Percentiles rank a stretch among this genome's conserved stretches.
Conservation (phyloP, 2,888 invertebrate species). For the Biston stratarius region DNA sequence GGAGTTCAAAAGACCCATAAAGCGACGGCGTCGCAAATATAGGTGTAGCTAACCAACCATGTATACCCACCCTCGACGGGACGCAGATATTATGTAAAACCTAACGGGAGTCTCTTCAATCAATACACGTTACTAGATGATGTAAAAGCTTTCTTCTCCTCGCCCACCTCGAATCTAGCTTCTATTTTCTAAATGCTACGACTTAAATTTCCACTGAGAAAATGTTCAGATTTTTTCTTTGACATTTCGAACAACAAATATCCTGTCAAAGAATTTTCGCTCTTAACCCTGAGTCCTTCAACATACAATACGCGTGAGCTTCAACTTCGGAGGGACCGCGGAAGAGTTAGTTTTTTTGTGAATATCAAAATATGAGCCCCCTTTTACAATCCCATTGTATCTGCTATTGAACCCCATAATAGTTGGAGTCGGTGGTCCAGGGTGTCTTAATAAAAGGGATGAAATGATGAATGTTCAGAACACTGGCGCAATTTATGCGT, state of each 20-base stretch:
- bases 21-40: slow-evolving; percentile 55
- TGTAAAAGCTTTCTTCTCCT: slow-evolving; percentile 77
- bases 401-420: slow-evolving; percentile 84
- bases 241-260: slow-evolving; percentile 74
- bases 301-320: slow-evolving; percentile 52
- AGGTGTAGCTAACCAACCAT: slow-evolving; percentile 62
- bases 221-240: slow-evolving; percentile 65
- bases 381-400: slow-evolving; percentile 85
- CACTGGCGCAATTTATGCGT: slow-evolving; percentile 60
- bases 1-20: slow-evolving; percentile 54
- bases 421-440: slow-evolving; percentile 79
- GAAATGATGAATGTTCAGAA: slow-evolving; percentile 66
- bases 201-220: slow-evolving; percentile 50
- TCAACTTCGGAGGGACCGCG: slow-evolving; percentile 62
- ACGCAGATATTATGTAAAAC: slow-evolving; percentile 86
- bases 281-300: slow-evolving; percentile 64
- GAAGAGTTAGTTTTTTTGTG: slow-evolving; percentile 84
- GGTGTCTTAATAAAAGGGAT: slow-evolving; percentile 79
- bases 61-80: slow-evolving; percentile 72
- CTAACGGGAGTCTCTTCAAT: slow-evolving; percentile 85
- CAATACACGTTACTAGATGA: slow-evolving; percentile 84
- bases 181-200: slow-evolving; percentile 53
- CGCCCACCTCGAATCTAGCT: slow-evolving; percentile 53
- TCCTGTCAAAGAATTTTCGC: slow-evolving; percentile 65
- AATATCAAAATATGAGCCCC: slow-evolving; percentile 86